Evolutionary conservation across 2,113 vertebrate genomes (phyloP).

Genomic region (Nesogale talazaci): DNA sequence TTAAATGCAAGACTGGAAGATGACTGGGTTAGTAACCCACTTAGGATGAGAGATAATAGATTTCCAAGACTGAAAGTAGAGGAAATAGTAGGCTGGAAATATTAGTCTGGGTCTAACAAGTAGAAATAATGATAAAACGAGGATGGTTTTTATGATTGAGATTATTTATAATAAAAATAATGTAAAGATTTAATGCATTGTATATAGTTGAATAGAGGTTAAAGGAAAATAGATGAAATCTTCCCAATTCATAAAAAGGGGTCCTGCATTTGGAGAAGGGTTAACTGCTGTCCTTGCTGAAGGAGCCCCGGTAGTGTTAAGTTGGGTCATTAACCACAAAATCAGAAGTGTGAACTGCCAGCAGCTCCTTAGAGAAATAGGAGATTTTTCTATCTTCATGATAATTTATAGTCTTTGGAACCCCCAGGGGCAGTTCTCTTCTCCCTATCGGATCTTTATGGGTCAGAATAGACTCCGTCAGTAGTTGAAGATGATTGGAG

Average conservation of each 20-base stretch:
- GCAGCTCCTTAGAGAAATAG: too few relatives aligned
- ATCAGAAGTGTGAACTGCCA: too few relatives aligned
- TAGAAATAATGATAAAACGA: slow-evolving; percentile 49
- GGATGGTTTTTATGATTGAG: slow-evolving; percentile 63
- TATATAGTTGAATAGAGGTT: slow-evolving; percentile 50
- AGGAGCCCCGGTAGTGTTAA: too few relatives aligned
- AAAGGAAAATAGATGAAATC: slow-evolving; percentile 47
- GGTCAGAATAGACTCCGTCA: too few relatives aligned
- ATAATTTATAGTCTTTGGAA: too few relatives aligned
- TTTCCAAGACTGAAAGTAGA: slow-evolving; percentile 67
- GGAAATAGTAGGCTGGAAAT: slow-evolving; percentile 64
- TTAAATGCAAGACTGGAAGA: slow-evolving; percentile 68
- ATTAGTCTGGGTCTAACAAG: slow-evolving; percentile 36
- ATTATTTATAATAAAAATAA: slow-evolving; percentile 62
- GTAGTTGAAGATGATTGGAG: too few relatives aligned
- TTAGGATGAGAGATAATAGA: slow-evolving; percentile 70
- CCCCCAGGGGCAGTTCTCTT: too few relatives aligned
- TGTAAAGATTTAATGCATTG: slow-evolving; percentile 32
- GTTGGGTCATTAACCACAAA: too few relatives aligned
- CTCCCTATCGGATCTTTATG: too few relatives aligned
- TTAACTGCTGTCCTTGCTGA: neutral
- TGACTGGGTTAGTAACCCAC: slow-evolving; percentile 66
- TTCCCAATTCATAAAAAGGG: slow-evolving; percentile 1
- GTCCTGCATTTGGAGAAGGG: slow-evolving; percentile 8
- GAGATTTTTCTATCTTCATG: too few relatives aligned